phyloP scores from a whole-genome alignment of 2,888 invertebrate species.

The Aethes cnicana region DNA sequence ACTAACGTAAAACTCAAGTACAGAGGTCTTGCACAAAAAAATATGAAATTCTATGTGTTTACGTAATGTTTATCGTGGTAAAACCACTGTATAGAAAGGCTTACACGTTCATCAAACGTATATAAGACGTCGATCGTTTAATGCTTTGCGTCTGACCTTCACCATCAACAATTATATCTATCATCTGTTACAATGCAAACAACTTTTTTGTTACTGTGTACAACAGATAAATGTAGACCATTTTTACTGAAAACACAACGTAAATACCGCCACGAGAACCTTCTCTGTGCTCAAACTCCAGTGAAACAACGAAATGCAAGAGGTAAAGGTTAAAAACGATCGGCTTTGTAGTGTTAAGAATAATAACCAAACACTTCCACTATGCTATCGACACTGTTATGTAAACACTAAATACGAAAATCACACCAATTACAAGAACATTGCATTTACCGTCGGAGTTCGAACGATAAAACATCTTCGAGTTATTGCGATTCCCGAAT shows the following conservation, averaged over 20 bases:
- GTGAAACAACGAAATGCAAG: constrained; percentile 56
- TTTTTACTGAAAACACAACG: constrained; percentile 35
- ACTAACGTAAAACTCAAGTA: constrained; percentile 1
- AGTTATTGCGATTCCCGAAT: constrained; percentile 81
- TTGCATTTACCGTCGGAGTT: constrained; percentile 83
- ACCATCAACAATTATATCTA: constrained; percentile 53
- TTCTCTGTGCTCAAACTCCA: constrained; percentile 53
- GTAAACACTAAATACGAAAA: constrained; percentile 75
- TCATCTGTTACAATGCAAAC: constrained; percentile 65
- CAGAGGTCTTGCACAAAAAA: constrained; percentile 36
- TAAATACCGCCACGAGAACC: constrained; percentile 63
- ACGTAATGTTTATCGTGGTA: not conserved
- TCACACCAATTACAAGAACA: constrained; percentile 62
- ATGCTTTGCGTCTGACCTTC: constrained; percentile 49
- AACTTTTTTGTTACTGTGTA: constrained; percentile 46
- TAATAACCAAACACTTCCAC: constrained; percentile 74
- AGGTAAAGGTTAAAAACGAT: constrained; percentile 69
- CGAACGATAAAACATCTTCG: constrained; percentile 83
- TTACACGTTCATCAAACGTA: constrained; percentile 26
- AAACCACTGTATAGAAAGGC: constrained; percentile 1
- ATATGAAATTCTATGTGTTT: not conserved
- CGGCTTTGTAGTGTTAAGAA: constrained; percentile 57
- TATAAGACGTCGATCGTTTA: constrained; percentile 35
- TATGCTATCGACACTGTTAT: constrained; percentile 66
- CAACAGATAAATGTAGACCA: constrained; percentile 39